Base-by-base conservation (phyloP, 2,797 vertebrate genomes). In the Dallia pectoralis region DNA sequence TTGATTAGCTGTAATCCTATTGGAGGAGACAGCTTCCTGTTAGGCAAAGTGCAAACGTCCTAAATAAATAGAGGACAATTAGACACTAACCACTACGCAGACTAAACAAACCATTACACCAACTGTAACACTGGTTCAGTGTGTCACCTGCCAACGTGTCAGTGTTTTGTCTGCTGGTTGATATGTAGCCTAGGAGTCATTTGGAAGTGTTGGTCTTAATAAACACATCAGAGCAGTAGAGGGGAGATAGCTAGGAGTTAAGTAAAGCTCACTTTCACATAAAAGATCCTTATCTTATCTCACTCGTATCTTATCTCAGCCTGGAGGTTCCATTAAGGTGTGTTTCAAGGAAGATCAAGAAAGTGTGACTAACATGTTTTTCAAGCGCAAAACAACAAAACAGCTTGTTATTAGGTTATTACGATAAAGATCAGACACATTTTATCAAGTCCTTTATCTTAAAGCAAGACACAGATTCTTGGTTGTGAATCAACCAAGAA, bases 1-100 rank as follows among this genome's bases (percentile, higher is more conserved):
- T 90, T 90, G 88, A 91, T 90, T 89, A 91, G 89, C 87, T 61
- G 79, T 89, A 91, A 93, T 90, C 87, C 86, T 93, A 91, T 89
- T 91, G 86, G 88, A 74, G 74, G 77, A 82, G 82, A 77, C 18
- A 12, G 85, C 82, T 88, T 91, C 90, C 87, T 89, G 86, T 89
- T 81, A 87, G 71, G 73, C 83, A 74, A 86, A 83, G 84, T 81
- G 85, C 84, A 86, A 88, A 88, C 81, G 78, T 82, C 82, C 14
- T 71, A 87, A 89, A 88, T 87, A 89, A 91, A 91, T 86, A 87
- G 71, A 74, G 82, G 77, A 81, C 82, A 49, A 70, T 82, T 85
- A 85, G 85, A 85, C 81, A 67, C 75, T 78, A 87, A 77, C 87
- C 79, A 78, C 51, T 15, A 0, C 67, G 73, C 61, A 73, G 76